Evolutionary conservation across 2,888 invertebrate species (phyloP).

Genomic region (Pammene aurita): DNA sequence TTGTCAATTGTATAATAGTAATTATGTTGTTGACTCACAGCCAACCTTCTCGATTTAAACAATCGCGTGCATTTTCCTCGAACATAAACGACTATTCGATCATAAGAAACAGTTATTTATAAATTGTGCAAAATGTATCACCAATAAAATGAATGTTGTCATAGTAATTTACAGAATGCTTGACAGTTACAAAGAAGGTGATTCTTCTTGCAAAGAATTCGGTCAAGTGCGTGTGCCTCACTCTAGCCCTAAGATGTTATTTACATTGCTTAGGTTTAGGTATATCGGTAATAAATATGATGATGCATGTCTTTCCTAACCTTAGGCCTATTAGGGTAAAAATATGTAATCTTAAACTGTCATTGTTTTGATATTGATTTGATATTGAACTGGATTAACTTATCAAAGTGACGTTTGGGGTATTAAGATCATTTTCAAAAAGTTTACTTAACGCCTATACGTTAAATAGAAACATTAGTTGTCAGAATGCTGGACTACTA

Average conservation of each 20-base stretch:
- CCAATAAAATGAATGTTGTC: background rate
- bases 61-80: conserved; percentile 13
- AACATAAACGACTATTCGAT: conserved; percentile 11
- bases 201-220: conserved; percentile 11
- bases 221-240: conserved; percentile 26
- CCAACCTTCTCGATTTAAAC: conserved; percentile 19
- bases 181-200: conserved; percentile 17
- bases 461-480: too few species aligned
- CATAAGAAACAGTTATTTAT: conserved; percentile 17
- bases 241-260: background rate
- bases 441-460: too few species aligned
- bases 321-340: too few species aligned
- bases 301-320: too few species aligned
- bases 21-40: conserved; percentile 34
- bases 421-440: too few species aligned
- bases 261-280: background rate
- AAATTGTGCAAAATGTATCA: conserved; percentile 17
- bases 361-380: too few species aligned
- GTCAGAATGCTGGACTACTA: too few species aligned
- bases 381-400: too few species aligned
- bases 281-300: background rate
- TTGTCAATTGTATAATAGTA: conserved; percentile 34
- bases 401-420: too few species aligned
- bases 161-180: conserved; percentile 9
- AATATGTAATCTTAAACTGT: too few species aligned